Evolutionary conservation across 2,113 vertebrate species (phyloP).

Genomic region (Apteryx mantelli): DNA sequence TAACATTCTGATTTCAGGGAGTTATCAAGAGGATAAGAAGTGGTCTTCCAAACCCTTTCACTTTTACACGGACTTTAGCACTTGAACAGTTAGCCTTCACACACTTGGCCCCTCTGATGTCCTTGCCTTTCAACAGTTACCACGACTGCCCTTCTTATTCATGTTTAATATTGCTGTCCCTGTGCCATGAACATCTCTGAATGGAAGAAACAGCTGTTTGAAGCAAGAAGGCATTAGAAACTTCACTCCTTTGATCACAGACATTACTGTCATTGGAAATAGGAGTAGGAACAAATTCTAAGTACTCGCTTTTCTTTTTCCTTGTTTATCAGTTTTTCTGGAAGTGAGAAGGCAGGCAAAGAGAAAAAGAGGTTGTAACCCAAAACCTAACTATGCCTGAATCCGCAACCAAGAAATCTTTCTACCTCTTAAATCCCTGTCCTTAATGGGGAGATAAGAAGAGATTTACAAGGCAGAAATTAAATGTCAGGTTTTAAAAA

Average conservation of each 20-base stretch:
- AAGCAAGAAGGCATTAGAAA: background rate
- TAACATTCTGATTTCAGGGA: background rate
- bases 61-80: background rate
- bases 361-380: background rate
- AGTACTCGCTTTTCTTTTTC: background rate
- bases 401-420: background rate
- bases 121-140: background rate
- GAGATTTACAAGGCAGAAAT: conserved; percentile 16
- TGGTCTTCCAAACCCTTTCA: background rate
- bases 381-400: background rate
- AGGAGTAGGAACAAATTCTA: background rate
- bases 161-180: background rate
- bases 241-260: background rate
- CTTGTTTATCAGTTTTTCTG: background rate
- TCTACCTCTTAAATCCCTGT: background rate
- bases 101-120: background rate
- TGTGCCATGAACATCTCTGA: background rate
- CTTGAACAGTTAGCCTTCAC: background rate
- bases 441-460: too few species aligned
- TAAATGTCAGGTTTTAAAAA: background rate
- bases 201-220: background rate
- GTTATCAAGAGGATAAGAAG: background rate
- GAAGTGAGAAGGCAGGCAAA: background rate
- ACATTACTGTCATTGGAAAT: background rate
- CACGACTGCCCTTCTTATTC: background rate